These are phyloP conservation scores for Apostichopus leukothele DNA, from an alignment of 53 echinoderm and acorn worm species.

Conservation along the genomic window DNA sequence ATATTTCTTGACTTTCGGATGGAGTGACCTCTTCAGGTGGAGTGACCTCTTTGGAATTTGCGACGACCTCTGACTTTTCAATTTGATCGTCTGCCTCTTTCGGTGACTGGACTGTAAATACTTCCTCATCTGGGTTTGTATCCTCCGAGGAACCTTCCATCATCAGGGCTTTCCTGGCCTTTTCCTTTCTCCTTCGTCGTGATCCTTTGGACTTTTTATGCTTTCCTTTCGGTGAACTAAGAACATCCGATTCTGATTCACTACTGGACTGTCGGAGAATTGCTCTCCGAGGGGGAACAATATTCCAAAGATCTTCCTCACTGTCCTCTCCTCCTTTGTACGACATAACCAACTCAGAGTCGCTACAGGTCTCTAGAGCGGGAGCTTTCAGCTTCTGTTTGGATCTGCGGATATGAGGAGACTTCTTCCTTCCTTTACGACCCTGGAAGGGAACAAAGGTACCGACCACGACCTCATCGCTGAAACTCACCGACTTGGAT, in stretches of 20 bases:
- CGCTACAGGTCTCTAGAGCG: conserved; percentile 77
- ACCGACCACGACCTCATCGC: conserved; percentile 91
- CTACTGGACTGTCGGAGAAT: conserved; percentile 72
- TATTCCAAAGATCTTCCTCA: conserved; percentile 65
- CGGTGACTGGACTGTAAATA: not conserved
- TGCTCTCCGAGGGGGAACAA: conserved; percentile 50
- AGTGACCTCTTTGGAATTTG: not conserved
- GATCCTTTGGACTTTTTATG: conserved; percentile 74
- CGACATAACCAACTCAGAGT: conserved; percentile 75
- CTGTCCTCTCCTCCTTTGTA: conserved; percentile 41
- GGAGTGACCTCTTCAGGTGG: not conserved
- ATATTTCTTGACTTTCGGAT: not conserved
- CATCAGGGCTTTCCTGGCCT: conserved; percentile 55
- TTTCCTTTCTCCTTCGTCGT: conserved; percentile 70
- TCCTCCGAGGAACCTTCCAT: conserved; percentile 38
- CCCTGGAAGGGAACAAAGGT: conserved; percentile 67
- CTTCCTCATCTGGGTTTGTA: conserved; percentile 46
- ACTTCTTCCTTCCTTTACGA: conserved; percentile 58
- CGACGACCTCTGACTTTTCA: not conserved
- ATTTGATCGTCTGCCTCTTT: not conserved
- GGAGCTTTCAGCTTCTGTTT: conserved; percentile 80
- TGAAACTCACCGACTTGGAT: conserved; percentile 95
- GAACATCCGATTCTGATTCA: conserved; percentile 66
- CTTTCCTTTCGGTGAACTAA: conserved; percentile 49
- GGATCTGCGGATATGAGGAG: conserved; percentile 58